Base-by-base conservation (phyloP, 1,140 invertebrate genomes). In the Scaptomyza graminum region DNA sequence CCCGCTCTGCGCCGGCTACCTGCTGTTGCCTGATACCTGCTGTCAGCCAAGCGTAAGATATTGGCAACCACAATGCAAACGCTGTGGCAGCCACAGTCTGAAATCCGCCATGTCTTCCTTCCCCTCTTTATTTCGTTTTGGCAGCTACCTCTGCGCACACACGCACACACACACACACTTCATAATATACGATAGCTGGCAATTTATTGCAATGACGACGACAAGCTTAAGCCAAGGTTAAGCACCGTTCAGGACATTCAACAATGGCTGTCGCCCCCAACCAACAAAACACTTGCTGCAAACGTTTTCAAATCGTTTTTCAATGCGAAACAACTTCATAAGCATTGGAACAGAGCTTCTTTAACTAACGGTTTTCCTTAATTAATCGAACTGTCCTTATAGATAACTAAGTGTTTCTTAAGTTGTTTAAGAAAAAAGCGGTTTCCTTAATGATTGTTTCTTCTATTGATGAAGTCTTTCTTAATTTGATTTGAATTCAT, bases 31-130 rank as follows among this genome's bases (percentile, higher is more conserved):
- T 57, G 55, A 22, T 49, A 44, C 43, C 43, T 28, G 51, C n/a
- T 63, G 39, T 12, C 34, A 72, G 47, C 60, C 72, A 74, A 64
- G 72, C 67, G 67, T 69, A 74, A 71, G 72, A 71, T 74, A 74
- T 74, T 74, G 72, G 59, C 54, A 74, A 59, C 67, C 60, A 55
- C 72, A 74, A 57, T 67, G 69, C 69, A 72, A 51, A 41, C 51
- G 60, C 60, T 61, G 34, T 64, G 59, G 28, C 44, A 43, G 44
- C 25, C 9, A 18, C 51, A 9, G 50, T 8, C 28, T 12, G 25
- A 54, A 39, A 11, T 44, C 34, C 37, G 12, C 13, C 52, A 0
- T 46, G 1, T 44, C 22, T 12, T 13, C 0, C 55, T 13, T 25
- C 2, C 51, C 9, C 31, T 7, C 51, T 5, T 31, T 31, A 31